Conservation (phyloP, 2,797 vertebrate species). For the Eulemur coronatus region DNA sequence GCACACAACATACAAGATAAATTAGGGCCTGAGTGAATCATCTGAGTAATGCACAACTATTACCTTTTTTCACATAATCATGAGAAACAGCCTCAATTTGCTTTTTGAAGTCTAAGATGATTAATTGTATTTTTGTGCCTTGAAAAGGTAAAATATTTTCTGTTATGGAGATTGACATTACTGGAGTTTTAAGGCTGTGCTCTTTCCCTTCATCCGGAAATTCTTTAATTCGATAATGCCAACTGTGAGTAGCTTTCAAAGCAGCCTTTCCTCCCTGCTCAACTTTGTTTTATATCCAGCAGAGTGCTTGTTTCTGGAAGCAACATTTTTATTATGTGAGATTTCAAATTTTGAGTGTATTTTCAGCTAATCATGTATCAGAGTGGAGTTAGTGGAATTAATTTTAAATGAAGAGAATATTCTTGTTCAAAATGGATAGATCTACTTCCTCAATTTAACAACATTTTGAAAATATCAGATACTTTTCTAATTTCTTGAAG, state of each 20-base stretch:
- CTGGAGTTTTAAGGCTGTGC: not conserved
- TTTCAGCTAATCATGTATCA: not conserved
- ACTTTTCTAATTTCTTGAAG: not conserved
- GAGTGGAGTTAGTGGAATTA: not conserved
- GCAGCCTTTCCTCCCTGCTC: not conserved
- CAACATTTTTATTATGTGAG: not conserved
- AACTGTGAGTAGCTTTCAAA: not conserved
- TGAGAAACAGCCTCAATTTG: not conserved
- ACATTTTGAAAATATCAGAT: slow-evolving; percentile 29
- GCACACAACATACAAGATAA: not conserved
- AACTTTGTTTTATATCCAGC: not conserved
- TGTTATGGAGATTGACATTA: not conserved
- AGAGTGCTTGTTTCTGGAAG: slow-evolving; percentile 17
- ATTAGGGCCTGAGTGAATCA: not conserved
- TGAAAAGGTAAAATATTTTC: not conserved
- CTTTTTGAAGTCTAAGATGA: not conserved
- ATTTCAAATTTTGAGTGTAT: not conserved
- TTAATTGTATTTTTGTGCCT: not conserved
- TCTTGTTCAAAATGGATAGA: not conserved
- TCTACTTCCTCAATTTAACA: not conserved
- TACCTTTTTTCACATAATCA: not conserved
- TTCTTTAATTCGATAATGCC: not conserved
- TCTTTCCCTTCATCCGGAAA: not conserved
- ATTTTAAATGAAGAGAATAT: not conserved
- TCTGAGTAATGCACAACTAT: not conserved